Base-by-base conservation (phyloP, 2,888 invertebrate genomes). In the Heteromurus nitidus region DNA sequence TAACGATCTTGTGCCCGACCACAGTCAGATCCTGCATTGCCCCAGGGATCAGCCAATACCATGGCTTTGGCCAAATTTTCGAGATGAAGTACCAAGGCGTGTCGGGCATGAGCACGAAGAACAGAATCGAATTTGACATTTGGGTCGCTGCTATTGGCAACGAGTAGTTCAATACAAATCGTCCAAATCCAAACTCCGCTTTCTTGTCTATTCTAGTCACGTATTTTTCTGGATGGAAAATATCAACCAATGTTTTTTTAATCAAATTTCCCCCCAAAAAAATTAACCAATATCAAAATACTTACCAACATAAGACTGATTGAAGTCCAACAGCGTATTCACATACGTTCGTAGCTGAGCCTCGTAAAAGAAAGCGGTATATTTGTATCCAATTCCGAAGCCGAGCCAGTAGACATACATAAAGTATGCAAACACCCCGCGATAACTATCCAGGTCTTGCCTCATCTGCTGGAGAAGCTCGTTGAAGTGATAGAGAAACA, bases 351-450 rank as follows among this genome's bases (percentile, higher is more conserved):
- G 62, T 53, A 77, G 76, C 76, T 70, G 24, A 47, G 62, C 64
- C 30, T 72, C 53, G 22, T 72, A 79, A 1, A 72, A 0, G 22
- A 79, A 65, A 3, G 60, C 65, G 36, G 47, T 60, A 3, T 55
- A 58, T 22, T 65, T 79, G 64, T 79, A 70, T 20, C 79, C 65
- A 22, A 79, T 55, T 64, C 62, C 62, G 20, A 65, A 77, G 0
- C 69, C 77, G 24, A 77, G 77, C 82, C 82, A 82, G 31, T 75
- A 82, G 18, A 82, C 36, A 26, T 64, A 58, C 42, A 82, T 22
- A 1, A 62, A 77, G 22, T 76, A 72, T n/a, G 72, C 77, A 58
- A 82, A 82, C 16, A 82, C 60, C n/a, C 58, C 64, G 26, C 82
- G 31, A 36, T 77, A 82, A 5, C 77, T 72, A 18, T 75, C 70